These are phyloP conservation scores for Mechanitis mazaeus DNA, from an alignment of 2,888 invertebrate species.

Conservation along the genomic window DNA sequence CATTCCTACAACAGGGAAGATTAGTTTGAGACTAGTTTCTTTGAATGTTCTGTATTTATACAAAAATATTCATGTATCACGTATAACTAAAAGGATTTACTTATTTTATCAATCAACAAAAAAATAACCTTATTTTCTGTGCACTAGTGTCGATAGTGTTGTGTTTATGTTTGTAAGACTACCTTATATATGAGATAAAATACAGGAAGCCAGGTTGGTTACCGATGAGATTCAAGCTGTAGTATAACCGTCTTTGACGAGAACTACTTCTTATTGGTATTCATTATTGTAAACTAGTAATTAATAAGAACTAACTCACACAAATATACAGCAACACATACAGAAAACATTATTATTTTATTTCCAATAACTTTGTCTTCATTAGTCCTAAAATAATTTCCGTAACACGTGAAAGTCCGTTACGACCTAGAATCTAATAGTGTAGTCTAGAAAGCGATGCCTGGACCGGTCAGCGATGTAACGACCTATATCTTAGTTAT, in stretches of 20 bases:
- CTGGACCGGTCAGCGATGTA: conserved; percentile 5
- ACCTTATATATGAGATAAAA: conserved; percentile 2
- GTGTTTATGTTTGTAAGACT: background rate
- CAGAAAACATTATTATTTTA: no score
- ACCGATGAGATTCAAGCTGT: background rate
- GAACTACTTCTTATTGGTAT: background rate
- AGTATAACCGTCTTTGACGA: background rate
- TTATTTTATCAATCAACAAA: no score
- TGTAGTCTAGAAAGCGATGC: conserved; percentile 25
- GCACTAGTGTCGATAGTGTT: background rate
- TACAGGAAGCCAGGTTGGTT: background rate
- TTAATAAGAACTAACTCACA: background rate
- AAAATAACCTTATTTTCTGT: no score
- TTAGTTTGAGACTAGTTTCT: no score
- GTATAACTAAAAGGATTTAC: no score
- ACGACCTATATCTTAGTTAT: conserved; percentile 16
- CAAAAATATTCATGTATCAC: no score
- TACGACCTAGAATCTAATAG: conserved; percentile 22
- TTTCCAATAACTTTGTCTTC: no score
- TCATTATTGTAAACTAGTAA: background rate
- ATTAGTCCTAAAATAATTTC: background rate
- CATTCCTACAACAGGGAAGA: no score
- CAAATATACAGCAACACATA: no score
- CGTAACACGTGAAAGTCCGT: conserved; percentile 16
- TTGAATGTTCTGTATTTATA: no score